phyloP scores from a whole-genome alignment of 2,113 vertebrate genomes.

The Macrotus californicus region DNA sequence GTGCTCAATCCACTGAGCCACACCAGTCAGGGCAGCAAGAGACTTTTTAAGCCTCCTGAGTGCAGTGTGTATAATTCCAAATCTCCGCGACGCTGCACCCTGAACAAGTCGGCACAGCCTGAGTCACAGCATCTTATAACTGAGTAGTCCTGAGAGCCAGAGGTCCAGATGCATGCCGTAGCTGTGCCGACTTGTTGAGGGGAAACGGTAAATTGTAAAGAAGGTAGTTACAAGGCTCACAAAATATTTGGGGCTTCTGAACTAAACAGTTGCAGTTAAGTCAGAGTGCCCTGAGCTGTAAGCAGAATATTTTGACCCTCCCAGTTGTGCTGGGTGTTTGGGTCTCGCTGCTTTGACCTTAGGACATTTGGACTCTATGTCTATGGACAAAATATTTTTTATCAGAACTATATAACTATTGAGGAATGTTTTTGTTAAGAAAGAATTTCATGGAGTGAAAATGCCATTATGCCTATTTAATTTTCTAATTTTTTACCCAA shows the following conservation, averaged over 20 bases:
- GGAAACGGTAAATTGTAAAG: background rate
- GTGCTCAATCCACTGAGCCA: too few relatives aligned
- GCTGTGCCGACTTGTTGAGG: background rate
- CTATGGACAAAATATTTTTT: background rate
- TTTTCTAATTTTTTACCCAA: background rate
- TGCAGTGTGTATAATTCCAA: background rate
- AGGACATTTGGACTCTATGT: background rate
- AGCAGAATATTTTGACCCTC: background rate
- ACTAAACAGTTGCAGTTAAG: background rate
- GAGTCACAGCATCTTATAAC: background rate
- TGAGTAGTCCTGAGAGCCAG: background rate
- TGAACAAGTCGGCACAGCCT: background rate
- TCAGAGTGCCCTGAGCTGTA: background rate
- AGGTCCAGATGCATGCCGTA: background rate
- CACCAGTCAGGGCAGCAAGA: too few relatives aligned
- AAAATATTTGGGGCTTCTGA: background rate
- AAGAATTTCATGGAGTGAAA: background rate
- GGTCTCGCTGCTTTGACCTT: background rate
- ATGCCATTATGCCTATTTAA: background rate
- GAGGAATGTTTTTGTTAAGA: slow-evolving; percentile 3
- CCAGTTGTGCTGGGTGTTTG: background rate
- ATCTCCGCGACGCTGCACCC: background rate
- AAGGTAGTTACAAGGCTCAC: background rate
- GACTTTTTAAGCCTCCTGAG: background rate
- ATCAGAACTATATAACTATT: background rate